Percentiles rank a stretch among this genome's conserved stretches.
Evolutionary conservation across 2,888 invertebrate species (phyloP).

Genomic region (Cremastobaeus sp.): DNA sequence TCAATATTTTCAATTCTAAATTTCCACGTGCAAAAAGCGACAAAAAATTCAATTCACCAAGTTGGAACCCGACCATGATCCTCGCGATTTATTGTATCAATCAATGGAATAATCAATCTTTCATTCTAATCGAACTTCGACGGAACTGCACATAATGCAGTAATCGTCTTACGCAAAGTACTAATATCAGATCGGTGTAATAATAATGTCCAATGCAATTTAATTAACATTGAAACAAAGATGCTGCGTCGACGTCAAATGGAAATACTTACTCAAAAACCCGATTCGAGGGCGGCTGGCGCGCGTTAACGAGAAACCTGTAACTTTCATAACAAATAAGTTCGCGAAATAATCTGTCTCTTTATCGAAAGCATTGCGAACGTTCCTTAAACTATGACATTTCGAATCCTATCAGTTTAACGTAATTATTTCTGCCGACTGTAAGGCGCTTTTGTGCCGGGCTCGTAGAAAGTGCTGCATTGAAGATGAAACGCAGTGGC

Average conservation of each 20-base stretch:
- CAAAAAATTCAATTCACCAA: neutral
- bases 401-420: constrained; percentile 53
- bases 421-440: constrained; percentile 50
- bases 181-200: constrained; percentile 26
- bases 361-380: constrained; percentile 28
- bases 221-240: constrained; percentile 44
- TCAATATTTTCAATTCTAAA: too few relatives aligned
- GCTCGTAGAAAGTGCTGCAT: constrained; percentile 25
- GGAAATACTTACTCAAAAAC: constrained; percentile 36
- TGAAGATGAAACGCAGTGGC: constrained; percentile 53
- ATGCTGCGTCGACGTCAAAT: constrained; percentile 10
- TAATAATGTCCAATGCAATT: constrained; percentile 20
- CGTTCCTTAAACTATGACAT: constrained; percentile 55
- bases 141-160: constrained; percentile 12
- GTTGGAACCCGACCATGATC: neutral
- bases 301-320: constrained; percentile 32
- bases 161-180: constrained; percentile 37
- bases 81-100: neutral
- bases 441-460: constrained; percentile 44
- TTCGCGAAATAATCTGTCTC: constrained; percentile 40
- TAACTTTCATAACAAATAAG: constrained; percentile 41
- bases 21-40: neutral
- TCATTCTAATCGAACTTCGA: constrained; percentile 1
- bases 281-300: constrained; percentile 12
- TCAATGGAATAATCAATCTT: constrained; percentile 20